These are phyloP conservation scores for Lophochroa leadbeateri DNA, from an alignment of 2,113 vertebrate species.

Conservation along the genomic window DNA sequence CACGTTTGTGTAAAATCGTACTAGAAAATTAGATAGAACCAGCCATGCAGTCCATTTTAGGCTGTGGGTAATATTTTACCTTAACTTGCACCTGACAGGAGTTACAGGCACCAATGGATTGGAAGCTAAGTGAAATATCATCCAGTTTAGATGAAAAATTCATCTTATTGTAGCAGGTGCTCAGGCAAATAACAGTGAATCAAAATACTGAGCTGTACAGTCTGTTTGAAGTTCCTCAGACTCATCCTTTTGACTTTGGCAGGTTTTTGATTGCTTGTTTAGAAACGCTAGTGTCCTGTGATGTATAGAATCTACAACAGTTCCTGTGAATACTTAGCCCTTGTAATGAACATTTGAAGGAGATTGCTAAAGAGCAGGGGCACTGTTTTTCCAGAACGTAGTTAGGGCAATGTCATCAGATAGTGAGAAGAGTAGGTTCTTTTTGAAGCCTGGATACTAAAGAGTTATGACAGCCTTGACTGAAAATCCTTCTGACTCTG, in stretches of 20 bases:
- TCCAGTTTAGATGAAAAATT: neutral
- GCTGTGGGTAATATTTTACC: neutral
- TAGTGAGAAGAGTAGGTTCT: neutral
- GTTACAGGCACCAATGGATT: neutral
- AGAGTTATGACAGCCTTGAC: neutral
- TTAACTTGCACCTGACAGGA: slow-evolving; percentile 15
- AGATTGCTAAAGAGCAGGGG: neutral
- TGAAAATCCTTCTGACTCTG: neutral
- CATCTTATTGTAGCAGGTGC: neutral
- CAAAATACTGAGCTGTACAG: neutral
- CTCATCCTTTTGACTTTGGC: neutral
- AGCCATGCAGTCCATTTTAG: neutral
- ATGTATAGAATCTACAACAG: neutral
- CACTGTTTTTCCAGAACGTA: neutral
- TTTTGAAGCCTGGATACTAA: neutral
- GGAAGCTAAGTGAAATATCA: neutral
- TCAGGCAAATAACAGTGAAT: neutral
- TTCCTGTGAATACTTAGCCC: neutral
- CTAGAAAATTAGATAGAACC: neutral
- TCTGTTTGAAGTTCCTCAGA: neutral
- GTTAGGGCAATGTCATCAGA: neutral
- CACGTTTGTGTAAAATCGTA: neutral
- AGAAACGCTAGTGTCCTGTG: neutral
- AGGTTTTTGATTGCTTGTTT: neutral
- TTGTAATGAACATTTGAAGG: neutral